Percentiles rank a stretch among this genome's conserved stretches.
Conservation (phyloP, 2,797 vertebrate genomes). For the Tolypeutes matacus region DNA sequence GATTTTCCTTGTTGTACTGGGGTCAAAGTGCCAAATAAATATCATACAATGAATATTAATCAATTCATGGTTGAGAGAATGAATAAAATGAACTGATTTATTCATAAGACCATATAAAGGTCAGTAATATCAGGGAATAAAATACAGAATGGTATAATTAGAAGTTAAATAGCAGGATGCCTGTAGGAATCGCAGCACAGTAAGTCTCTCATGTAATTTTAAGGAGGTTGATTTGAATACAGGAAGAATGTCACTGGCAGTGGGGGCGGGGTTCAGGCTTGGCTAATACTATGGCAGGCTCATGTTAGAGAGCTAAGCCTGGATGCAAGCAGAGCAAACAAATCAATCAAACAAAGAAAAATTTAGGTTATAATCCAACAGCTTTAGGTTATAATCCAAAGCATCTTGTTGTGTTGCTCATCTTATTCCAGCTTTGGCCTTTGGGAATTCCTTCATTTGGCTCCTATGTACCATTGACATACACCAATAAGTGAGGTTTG, state of each 20-base stretch:
- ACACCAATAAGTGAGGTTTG: no score
- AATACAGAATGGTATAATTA: background rate
- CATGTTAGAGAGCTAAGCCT: background rate
- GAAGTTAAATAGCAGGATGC: conserved; percentile 1
- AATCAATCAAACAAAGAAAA: no score
- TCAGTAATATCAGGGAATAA: background rate
- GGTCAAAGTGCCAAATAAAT: background rate
- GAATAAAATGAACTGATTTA: background rate
- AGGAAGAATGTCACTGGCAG: background rate
- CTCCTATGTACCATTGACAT: background rate
- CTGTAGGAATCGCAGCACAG: background rate
- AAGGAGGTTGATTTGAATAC: background rate
- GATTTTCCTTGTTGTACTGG: background rate
- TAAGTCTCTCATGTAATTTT: background rate
- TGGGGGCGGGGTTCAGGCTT: background rate
- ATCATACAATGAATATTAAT: background rate
- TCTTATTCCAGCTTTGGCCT: background rate
- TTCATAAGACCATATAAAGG: background rate
- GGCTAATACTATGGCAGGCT: background rate
- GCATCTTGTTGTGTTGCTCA: background rate
- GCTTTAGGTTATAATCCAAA: background rate
- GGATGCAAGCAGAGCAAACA: conserved; percentile 15
- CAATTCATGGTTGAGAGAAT: background rate
- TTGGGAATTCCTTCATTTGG: background rate
- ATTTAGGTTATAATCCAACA: no score